Conservation (phyloP, 2,113 vertebrate genomes). For the Stigmatopora argus region DNA sequence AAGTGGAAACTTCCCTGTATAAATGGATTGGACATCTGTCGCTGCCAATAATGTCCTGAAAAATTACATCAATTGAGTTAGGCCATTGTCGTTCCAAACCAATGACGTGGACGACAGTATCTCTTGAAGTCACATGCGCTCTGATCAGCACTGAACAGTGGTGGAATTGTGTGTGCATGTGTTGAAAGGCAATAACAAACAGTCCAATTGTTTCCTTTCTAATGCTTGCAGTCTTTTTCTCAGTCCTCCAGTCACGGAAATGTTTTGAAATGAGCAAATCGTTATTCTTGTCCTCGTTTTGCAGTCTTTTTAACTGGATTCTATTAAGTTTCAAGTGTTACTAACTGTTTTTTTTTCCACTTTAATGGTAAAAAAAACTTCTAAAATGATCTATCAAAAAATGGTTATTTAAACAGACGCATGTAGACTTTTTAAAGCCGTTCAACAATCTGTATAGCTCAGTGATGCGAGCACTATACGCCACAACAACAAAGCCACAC, state of each 20-base stretch:
- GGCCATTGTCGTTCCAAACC: not conserved
- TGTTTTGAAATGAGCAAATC: not conserved
- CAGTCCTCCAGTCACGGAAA: not conserved
- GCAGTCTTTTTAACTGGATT: not conserved
- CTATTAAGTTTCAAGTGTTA: not conserved
- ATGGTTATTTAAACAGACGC: not conserved
- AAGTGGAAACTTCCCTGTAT: too few species aligned
- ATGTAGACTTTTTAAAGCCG: not conserved
- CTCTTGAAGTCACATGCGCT: not conserved
- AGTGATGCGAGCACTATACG: not conserved
- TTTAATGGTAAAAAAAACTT: not conserved
- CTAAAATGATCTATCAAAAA: not conserved
- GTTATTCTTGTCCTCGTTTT: not conserved
- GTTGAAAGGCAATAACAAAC: not conserved
- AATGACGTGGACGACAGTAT: not conserved
- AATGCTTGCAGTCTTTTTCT: not conserved
- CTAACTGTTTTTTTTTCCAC: not conserved
- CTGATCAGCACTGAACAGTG: slow-evolving; percentile 3
- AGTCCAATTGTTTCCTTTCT: slow-evolving; percentile 5
- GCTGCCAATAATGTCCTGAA: not conserved
- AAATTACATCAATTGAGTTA: not conserved
- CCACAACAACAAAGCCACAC: not conserved
- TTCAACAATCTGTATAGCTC: not conserved
- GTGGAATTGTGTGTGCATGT: not conserved
- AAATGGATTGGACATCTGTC: too few species aligned